Evolutionary conservation across 2,888 invertebrate genomes (phyloP).

Genomic region (Sympetrum striolatum): DNA sequence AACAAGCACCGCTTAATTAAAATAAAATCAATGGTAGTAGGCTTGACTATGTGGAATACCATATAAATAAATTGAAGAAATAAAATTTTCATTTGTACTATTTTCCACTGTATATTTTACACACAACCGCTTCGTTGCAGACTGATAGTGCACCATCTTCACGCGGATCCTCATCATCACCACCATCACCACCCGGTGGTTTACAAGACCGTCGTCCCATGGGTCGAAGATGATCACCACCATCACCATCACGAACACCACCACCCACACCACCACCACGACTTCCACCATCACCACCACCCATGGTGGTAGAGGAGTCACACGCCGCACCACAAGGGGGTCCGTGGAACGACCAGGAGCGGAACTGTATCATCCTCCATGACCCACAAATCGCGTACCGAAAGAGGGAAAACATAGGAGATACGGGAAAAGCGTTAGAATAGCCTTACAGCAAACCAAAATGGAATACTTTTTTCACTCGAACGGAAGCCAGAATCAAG

Average conservation of each 20-base stretch:
- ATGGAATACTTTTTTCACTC: too few relatives aligned
- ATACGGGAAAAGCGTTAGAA: too few relatives aligned
- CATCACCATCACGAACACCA: neutral
- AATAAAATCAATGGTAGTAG: too few relatives aligned
- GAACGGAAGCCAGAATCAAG: too few relatives aligned
- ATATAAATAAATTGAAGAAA: too few relatives aligned
- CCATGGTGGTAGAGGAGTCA: slow-evolving; percentile 7
- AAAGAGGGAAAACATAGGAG: too few relatives aligned
- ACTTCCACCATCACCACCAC: neutral
- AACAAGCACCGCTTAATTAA: too few relatives aligned
- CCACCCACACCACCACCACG: neutral
- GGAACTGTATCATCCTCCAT: neutral
- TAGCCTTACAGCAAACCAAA: too few relatives aligned
- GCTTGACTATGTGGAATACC: too few relatives aligned
- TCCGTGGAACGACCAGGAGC: neutral
- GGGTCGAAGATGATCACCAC: slow-evolving; percentile 18
- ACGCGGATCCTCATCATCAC: neutral
- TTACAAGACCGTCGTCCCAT: slow-evolving; percentile 11
- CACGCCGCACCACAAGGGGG: neutral
- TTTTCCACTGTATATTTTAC: too few relatives aligned
- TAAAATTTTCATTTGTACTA: too few relatives aligned
- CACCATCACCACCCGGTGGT: neutral
- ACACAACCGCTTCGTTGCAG: neutral
- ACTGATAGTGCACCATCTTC: slow-evolving; percentile 10
- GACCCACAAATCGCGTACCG: too few relatives aligned